Conservation (phyloP, 2,797 vertebrate genomes). For the Muscicapa striata region DNA sequence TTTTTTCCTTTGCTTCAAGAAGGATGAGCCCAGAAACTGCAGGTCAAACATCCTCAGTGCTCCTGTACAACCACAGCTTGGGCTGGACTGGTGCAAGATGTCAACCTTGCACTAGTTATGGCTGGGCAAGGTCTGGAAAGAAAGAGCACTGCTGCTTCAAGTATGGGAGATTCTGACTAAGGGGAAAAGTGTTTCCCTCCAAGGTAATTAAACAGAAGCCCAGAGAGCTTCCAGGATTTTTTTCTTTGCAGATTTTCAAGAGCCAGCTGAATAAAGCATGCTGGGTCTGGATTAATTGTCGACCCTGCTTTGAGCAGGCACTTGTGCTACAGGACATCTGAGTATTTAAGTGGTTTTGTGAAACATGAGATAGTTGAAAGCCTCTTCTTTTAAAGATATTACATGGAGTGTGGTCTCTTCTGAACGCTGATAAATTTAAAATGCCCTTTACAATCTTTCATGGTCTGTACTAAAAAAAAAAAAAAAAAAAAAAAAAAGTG, state of each 20-base stretch:
- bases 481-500: not conserved
- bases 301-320: not conserved
- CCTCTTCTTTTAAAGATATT: not conserved
- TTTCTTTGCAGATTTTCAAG: not conserved
- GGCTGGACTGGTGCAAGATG: not conserved
- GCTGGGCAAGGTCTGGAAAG: not conserved
- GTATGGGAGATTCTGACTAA: not conserved
- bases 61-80: not conserved
- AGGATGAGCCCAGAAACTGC: not conserved
- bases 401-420: not conserved
- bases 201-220: not conserved
- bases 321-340: not conserved
- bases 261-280: not conserved
- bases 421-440: not conserved
- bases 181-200: not conserved
- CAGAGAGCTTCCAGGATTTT: not conserved
- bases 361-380: not conserved
- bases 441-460: not conserved
- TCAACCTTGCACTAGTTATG: not conserved
- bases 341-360: not conserved
- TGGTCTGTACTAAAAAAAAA: not conserved
- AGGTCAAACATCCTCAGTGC: not conserved
- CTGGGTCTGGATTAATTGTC: not conserved
- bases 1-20: not conserved
- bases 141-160: not conserved